phyloP scores from a whole-genome alignment of 2,888 invertebrate genomes.

The Chrysopilus asiliformis region DNA sequence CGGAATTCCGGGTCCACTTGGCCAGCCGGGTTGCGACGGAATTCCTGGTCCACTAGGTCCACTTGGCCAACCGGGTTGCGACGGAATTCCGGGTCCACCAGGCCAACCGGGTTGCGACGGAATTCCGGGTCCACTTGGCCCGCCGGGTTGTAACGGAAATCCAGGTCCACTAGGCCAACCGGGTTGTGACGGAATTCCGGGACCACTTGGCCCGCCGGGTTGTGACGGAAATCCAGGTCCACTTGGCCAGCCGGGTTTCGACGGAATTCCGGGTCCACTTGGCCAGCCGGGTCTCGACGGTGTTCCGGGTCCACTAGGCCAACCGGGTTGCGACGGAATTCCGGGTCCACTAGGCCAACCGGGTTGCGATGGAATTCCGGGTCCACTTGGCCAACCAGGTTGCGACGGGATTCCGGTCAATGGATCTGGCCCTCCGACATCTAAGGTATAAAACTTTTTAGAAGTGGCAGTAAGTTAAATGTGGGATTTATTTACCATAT shows the following conservation, averaged over 20 bases:
- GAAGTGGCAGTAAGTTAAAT: too few species aligned
- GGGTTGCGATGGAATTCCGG: not conserved
- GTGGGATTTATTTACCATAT: conserved; percentile 6
- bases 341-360: not conserved
- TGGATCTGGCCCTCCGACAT: conserved; percentile 9
- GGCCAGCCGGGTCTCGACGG: not conserved
- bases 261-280: not conserved
- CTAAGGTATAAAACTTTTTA: too few species aligned
- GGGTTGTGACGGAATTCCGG: not conserved
- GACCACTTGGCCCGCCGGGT: not conserved
- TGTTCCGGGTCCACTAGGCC: conserved; percentile 1
- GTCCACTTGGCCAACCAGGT: not conserved
- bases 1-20: not conserved
- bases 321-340: not conserved
- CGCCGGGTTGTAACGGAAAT: not conserved
- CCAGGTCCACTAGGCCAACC: not conserved
- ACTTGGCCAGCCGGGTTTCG: not conserved
- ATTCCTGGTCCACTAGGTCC: not conserved
- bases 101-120: not conserved
- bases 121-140: not conserved
- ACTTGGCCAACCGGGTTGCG: not conserved
- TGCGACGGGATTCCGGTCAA: conserved; percentile 8
- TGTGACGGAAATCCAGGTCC: not conserved
- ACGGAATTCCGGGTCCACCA: not conserved
- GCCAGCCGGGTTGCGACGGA: not conserved